These are phyloP conservation scores for Carollia perspicillata DNA, from an alignment of 2,113 vertebrate genomes.

Conservation along the genomic window DNA sequence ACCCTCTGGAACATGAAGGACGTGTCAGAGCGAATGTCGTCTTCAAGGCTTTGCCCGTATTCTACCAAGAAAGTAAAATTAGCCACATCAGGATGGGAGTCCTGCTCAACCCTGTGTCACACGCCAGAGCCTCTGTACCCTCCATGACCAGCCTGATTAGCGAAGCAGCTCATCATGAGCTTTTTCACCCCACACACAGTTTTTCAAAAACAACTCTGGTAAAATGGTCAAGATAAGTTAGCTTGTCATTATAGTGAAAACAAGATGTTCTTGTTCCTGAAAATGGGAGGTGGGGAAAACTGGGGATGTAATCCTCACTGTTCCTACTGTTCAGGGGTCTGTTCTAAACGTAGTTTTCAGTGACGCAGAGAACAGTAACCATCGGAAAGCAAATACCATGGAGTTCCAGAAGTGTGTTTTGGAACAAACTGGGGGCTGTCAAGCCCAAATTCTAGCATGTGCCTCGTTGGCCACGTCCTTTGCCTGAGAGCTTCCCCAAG, in stretches of 20 bases:
- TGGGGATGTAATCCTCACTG: background rate
- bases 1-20: conserved; percentile 94
- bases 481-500: fast-evolving
- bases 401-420: background rate
- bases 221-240: background rate
- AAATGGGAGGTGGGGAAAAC: background rate
- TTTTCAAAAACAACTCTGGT: background rate
- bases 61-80: conserved; percentile 79
- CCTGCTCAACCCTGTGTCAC: background rate
- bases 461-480: background rate
- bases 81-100: background rate
- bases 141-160: background rate
- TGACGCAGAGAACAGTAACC: fast-evolving
- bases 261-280: background rate
- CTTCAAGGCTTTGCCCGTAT: conserved; percentile 86
- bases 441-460: background rate
- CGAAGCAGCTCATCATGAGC: background rate
- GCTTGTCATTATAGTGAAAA: background rate
- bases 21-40: conserved; percentile 91
- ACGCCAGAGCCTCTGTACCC: background rate
- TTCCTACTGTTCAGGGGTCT: background rate
- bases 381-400: background rate
- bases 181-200: background rate
- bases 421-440: background rate
- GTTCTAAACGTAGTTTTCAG: background rate